Base-by-base conservation (phyloP, 2,113 vertebrate genomes). In the Melospiza melodia region DNA sequence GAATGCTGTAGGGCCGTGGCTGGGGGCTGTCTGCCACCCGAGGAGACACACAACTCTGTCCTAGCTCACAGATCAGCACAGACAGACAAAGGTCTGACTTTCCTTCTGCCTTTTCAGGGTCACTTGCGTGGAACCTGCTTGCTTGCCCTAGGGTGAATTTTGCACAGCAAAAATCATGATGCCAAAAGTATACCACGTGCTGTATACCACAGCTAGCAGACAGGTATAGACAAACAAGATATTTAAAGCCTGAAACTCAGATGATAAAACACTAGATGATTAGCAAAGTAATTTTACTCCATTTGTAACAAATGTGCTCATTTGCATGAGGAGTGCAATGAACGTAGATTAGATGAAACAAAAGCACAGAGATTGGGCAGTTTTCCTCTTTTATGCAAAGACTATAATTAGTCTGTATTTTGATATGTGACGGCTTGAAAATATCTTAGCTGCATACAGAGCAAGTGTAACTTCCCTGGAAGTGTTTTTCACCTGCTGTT, bases 271-370 rank as follows among this genome's bases (percentile, higher is more conserved):
- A 83, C 46, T 48, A 73, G 81, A 77, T 90, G 51, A 96, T 87
- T 89, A 95, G 63, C 58, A 23, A 91, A 87, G 84, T 90, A 91
- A 88, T 96, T 95, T 97, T 87, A 89, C 66, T 82, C 37, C 21
- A 83, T 85, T 94, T 94, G 58, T 84, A 85, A 87, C 44, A 87
- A 96, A 91, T 93, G 55, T 62, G 21, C 67, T 95, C 78, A 94
- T 97, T 96, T 96, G 67, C 93, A 91, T 95, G 89, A 93, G 84
- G 51, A 97, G 79, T 95, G 89, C 91, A 76, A 69, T 87, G 89
- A 95, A 91, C 78, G 0, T 62, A 91, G 87, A 96, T 97, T 80
- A 96, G 84, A 84, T 95, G 51, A 88, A 94, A 91, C 89, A 96
- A 96, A 95, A 93, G 72, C 74, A 44, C 49, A 82, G 82, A 89